Conservation (phyloP, 2,797 vertebrate genomes). For the Brachyrhaphis roseni region DNA sequence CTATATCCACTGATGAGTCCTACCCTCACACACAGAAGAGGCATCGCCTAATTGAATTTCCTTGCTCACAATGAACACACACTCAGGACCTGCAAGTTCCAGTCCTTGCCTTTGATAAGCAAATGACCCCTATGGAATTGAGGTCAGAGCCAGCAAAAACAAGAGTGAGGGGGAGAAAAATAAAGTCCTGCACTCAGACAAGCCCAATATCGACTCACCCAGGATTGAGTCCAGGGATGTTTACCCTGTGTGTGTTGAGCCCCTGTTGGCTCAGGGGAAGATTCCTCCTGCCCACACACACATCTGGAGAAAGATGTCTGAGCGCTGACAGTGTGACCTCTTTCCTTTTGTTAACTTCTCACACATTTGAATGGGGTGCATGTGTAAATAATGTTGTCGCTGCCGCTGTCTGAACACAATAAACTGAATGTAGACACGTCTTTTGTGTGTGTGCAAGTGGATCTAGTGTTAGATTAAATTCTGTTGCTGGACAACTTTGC, state of each 20-base stretch:
- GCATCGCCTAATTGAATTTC: constrained; percentile 89
- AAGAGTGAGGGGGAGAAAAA: constrained; percentile 82
- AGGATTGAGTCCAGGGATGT: constrained; percentile 77
- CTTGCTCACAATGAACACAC: constrained; percentile 86
- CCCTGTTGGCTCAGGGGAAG: constrained; percentile 57
- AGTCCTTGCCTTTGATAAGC: constrained; percentile 89
- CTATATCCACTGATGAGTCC: constrained; percentile 78
- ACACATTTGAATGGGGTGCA: constrained; percentile 50
- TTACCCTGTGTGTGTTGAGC: constrained; percentile 72
- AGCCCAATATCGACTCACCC: constrained; percentile 75
- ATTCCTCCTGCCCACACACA: constrained; percentile 44
- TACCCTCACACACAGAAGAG: constrained; percentile 62
- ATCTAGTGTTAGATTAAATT: constrained; percentile 47
- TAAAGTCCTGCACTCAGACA: constrained; percentile 79
- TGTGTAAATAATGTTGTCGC: constrained; percentile 64
- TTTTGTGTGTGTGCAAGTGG: constrained; percentile 25
- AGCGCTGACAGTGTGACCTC: constrained; percentile 27
- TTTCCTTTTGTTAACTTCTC: constrained; percentile 43
- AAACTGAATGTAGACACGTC: constrained; percentile 18
- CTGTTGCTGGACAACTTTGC: constrained; percentile 37
- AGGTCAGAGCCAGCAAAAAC: constrained; percentile 88
- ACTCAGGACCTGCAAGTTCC: constrained; percentile 79
- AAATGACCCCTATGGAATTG: constrained; percentile 90
- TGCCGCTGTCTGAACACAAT: constrained; percentile 31
- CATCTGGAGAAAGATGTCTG: constrained; percentile 16